These are phyloP conservation scores for Druon quercuslanigerum DNA, from an alignment of 1,140 invertebrate species.

Conservation along the genomic window DNA sequence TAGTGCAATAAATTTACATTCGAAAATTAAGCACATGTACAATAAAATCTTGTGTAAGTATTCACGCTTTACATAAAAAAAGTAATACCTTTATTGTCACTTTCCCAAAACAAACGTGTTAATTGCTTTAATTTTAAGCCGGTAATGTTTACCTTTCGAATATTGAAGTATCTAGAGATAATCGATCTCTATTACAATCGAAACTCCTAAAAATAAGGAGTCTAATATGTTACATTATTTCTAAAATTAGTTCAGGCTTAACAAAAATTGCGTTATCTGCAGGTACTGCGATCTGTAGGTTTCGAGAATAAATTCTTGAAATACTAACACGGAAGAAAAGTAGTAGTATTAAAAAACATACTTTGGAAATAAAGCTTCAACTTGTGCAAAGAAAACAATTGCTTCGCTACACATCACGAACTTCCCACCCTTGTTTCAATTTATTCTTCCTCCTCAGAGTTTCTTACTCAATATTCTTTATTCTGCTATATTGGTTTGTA, in stretches of 20 bases:
- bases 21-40: conserved; percentile 54
- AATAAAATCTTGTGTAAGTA: conserved; percentile 48
- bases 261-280: conserved; percentile 1
- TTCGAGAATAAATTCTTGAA: not conserved
- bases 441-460: too few relatives aligned
- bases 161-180: not conserved
- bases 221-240: not conserved
- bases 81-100: conserved; percentile 52
- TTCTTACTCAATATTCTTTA: too few relatives aligned
- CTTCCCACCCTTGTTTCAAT: not conserved
- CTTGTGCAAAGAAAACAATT: conserved; percentile 7
- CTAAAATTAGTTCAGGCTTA: not conserved
- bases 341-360: not conserved
- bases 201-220: not conserved
- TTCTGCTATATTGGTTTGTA: too few relatives aligned
- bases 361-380: conserved; percentile 2
- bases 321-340: not conserved
- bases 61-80: conserved; percentile 48
- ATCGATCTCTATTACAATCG: not conserved
- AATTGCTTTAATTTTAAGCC: conserved; percentile 27
- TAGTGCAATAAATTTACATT: conserved; percentile 57
- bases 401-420: not conserved
- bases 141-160: conserved; percentile 25
- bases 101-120: conserved; percentile 29
- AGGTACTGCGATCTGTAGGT: conserved; percentile 7